These are phyloP conservation scores for Andrena cerasifolii DNA, from an alignment of 1,140 invertebrate genomes.

Conservation along the genomic window DNA sequence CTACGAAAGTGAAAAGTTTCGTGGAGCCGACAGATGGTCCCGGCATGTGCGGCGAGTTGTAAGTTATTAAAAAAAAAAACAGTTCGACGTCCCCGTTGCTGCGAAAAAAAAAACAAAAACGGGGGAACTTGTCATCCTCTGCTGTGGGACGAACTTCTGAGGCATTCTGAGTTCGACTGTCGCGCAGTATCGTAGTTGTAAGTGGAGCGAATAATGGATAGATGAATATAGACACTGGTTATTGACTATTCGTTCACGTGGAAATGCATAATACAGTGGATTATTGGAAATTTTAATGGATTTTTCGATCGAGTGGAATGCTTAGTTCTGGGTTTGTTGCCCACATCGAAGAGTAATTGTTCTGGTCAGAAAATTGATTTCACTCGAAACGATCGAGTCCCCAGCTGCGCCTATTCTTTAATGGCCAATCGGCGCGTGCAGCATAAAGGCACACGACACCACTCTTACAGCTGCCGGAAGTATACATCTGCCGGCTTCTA, in stretches of 20 bases:
- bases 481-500: slow-evolving; percentile 76
- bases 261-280: too few species aligned
- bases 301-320: too few species aligned
- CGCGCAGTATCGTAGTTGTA: too few species aligned
- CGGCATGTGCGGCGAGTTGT: slow-evolving; percentile 53
- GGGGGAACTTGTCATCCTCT: background rate
- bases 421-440: slow-evolving; percentile 73
- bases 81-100: slow-evolving; percentile 31
- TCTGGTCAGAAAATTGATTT: slow-evolving; percentile 65
- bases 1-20: slow-evolving; percentile 51
- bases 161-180: background rate
- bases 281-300: too few species aligned
- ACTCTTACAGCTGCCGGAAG: slow-evolving; percentile 76
- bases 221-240: too few species aligned
- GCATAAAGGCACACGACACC: slow-evolving; percentile 70
- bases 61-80: slow-evolving; percentile 56
- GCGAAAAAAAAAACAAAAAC: slow-evolving; percentile 4
- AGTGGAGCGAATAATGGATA: too few species aligned
- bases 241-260: too few species aligned
- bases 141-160: background rate
- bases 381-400: slow-evolving; percentile 46
- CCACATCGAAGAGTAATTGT: too few species aligned
- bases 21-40: slow-evolving; percentile 52
- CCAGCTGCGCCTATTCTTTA: slow-evolving; percentile 62
- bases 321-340: too few species aligned